Evolutionary conservation across 2,113 vertebrate genomes (phyloP), one percentile per base, ranked within the genome.

Genomic region (Dipodomys ordii): DNA sequence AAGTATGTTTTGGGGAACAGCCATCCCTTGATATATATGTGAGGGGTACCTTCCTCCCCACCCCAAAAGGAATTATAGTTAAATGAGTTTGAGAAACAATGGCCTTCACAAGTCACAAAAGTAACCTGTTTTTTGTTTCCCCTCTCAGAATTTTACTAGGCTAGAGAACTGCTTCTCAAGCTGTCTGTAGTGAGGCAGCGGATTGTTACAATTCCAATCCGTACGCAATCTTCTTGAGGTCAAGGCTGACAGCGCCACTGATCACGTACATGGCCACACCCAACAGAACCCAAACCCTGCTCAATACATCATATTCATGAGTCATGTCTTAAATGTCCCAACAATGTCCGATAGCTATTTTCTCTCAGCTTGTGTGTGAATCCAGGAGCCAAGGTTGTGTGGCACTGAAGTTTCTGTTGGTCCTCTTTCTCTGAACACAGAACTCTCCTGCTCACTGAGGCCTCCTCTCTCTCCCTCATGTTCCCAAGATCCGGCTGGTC

Each of bases 111-210:
- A 13, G 39, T 13, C 15, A 57, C 15, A 57, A 57, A 60, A 86
- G n/a, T 3, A 25, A 30, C 22, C 44, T 87, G 65, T 39, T 62
- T 64, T 7, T 62, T 22, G 32, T 7, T 8, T 28, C 44, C 39
- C 13, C 28, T 84, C 60, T 79, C 28, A 74, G 89, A 94, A 49
- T 49, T 83, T 71, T 76, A 76, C 91, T 19, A 67, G 22, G 46
- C 69, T 74, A 27, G 60, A 65, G 28, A 3, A 57, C 10, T 30
- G 64, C 23, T 89, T 84, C 83, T 90, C 1, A 0, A 30, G 57
- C 3, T 27, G 8, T 22, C 39, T 28, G 8, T 69, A 25, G 44
- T 10, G 22, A 65, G 60, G 35, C 27, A 49, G 74, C 69, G 49
- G 39, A 67, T 60, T 64, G 92, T 95, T 16, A 62, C 32, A n/a